phyloP scores from a whole-genome alignment of 1,140 invertebrate genomes.

The Orius laevigatus region DNA sequence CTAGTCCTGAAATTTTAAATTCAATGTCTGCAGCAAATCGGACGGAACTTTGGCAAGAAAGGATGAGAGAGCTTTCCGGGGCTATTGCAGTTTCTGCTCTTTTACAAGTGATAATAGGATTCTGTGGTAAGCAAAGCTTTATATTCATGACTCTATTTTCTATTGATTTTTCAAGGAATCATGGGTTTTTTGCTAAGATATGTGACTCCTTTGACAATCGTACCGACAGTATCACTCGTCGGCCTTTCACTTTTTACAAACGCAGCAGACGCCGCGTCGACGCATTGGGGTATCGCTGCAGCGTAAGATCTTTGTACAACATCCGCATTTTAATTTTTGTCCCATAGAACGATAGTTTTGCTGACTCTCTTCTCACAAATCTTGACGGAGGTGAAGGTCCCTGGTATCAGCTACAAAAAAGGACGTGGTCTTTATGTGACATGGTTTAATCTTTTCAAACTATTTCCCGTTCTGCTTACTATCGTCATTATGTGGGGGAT shows the following conservation, averaged over 20 bases:
- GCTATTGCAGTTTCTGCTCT: conserved; percentile 68
- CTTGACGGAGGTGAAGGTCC: conserved; percentile 48
- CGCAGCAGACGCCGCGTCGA: conserved; percentile 52
- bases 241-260: conserved; percentile 64
- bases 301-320: conserved; percentile 34
- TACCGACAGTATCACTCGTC: conserved; percentile 61
- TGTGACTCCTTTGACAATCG: conserved; percentile 65
- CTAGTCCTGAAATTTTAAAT: conserved; percentile 32
- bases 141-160: conserved; percentile 4
- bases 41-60: conserved; percentile 51
- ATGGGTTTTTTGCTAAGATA: conserved; percentile 53
- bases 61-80: conserved; percentile 70
- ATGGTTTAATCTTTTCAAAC: conserved; percentile 59
- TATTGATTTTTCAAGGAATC: conserved; percentile 34
- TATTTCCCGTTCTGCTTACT: conserved; percentile 67
- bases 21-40: conserved; percentile 39
- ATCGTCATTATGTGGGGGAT: conserved; percentile 65
- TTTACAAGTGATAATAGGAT: conserved; percentile 60
- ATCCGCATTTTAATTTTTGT: conserved; percentile 13
- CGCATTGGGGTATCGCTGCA: conserved; percentile 64
- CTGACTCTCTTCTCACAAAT: conserved; percentile 70
- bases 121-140: conserved; percentile 28
- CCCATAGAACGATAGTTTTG: conserved; percentile 61
- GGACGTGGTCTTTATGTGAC: conserved; percentile 36
- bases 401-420: conserved; percentile 41